Evolutionary conservation across 2,888 invertebrate species (phyloP).

Genomic region (Megaustenia siamemsis): DNA sequence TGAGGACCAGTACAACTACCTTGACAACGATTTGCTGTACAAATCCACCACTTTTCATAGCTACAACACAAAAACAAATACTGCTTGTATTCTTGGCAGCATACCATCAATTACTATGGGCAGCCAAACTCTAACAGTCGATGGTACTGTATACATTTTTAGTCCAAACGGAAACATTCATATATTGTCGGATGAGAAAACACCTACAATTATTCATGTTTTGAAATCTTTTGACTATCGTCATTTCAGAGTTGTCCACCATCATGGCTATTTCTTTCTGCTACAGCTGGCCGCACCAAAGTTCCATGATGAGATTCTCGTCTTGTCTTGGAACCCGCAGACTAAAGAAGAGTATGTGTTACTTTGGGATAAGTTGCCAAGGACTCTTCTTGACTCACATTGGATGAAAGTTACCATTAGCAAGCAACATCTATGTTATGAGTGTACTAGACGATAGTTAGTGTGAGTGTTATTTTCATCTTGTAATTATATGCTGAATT

Average conservation of each 20-base stretch:
- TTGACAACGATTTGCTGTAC: conserved; percentile 49
- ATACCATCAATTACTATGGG: conserved; percentile 57
- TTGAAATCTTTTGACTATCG: conserved; percentile 56
- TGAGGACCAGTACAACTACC: conserved; percentile 54
- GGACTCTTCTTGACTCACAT: conserved; percentile 59
- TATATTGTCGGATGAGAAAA: conserved; percentile 48
- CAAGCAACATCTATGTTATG: conserved; percentile 59
- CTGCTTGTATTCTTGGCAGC: conserved; percentile 49
- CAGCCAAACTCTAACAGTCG: conserved; percentile 58
- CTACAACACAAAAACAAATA: conserved; percentile 57
- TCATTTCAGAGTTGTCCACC: conserved; percentile 58
- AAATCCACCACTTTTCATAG: conserved; percentile 56
- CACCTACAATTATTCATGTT: conserved; percentile 56
- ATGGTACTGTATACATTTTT: conserved; percentile 57
- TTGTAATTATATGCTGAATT: not conserved
- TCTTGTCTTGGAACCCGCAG: conserved; percentile 53
- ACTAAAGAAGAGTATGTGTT: conserved; percentile 52
- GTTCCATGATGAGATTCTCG: conserved; percentile 55
- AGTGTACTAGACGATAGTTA: conserved; percentile 49
- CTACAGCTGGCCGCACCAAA: conserved; percentile 59
- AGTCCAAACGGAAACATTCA: conserved; percentile 59
- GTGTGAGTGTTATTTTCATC: not conserved
- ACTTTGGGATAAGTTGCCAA: conserved; percentile 57
- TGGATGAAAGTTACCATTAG: conserved; percentile 61
- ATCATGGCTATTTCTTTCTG: conserved; percentile 56